Evolutionary conservation across 2,113 vertebrate species (phyloP).

Genomic region (Sinocyclocheilus maitianheensis): DNA sequence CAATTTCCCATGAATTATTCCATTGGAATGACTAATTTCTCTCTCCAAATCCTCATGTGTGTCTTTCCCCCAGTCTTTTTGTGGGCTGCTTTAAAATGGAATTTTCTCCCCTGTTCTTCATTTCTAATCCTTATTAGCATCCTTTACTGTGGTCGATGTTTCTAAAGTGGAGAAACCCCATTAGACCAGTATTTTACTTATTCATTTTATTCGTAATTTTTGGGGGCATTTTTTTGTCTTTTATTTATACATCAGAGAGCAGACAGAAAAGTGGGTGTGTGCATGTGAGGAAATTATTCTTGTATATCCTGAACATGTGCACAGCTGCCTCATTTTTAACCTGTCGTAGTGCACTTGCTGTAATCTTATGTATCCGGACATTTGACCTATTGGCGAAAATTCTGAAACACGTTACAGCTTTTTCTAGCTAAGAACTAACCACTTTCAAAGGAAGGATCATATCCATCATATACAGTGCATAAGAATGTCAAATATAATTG

Average conservation of each 20-base stretch:
- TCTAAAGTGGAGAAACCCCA: neutral
- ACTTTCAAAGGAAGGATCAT: neutral
- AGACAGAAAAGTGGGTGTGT: neutral
- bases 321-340: neutral
- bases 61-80: neutral
- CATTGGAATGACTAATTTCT: neutral
- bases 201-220: neutral
- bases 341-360: neutral
- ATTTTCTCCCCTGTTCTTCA: neutral
- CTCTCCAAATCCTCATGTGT: neutral
- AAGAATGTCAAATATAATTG: neutral
- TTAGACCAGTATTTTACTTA: neutral
- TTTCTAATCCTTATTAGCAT: neutral
- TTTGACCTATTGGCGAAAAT: neutral
- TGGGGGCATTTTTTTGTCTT: neutral
- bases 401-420: neutral
- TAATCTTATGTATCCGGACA: neutral
- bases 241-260: neutral
- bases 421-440: neutral
- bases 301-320: neutral
- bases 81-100: neutral
- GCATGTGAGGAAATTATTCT: neutral
- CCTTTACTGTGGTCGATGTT: neutral
- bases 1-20: neutral
- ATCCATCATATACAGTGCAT: neutral